A percentile compares a stretch with the other conserved stretches of the same genome.
Conservation (phyloP, 1,140 invertebrate species). For the Schmidtea mediterranea region DNA sequence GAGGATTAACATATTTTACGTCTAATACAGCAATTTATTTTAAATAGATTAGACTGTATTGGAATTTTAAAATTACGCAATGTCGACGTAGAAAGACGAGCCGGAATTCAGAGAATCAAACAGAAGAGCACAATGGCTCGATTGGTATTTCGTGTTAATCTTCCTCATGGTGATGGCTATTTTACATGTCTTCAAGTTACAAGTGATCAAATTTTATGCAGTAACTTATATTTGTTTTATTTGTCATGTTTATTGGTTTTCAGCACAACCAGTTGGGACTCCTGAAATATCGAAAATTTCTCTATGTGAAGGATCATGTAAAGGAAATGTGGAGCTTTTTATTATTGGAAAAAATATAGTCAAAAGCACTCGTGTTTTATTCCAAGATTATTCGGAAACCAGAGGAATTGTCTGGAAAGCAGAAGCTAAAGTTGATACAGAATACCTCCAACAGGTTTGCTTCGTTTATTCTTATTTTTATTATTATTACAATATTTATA, state of each 20-base stretch:
- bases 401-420: neutral
- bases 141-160: constrained; percentile 63
- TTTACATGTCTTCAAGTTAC: constrained; percentile 60
- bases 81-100: constrained; percentile 57
- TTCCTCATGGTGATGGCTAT: constrained; percentile 40
- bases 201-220: constrained; percentile 74
- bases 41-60: constrained; percentile 34
- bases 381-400: constrained; percentile 18
- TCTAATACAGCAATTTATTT: too few relatives aligned
- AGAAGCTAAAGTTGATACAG: neutral
- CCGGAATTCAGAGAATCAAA: constrained; percentile 39
- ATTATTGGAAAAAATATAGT: constrained; percentile 84
- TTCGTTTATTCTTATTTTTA: neutral
- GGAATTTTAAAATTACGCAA: constrained; percentile 61
- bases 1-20: too few relatives aligned
- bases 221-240: constrained; percentile 38
- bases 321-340: constrained; percentile 56
- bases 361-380: constrained; percentile 64
- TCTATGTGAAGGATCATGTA: constrained; percentile 42
- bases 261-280: constrained; percentile 72
- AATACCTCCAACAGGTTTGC: neutral
- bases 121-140: constrained; percentile 75
- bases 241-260: constrained; percentile 12
- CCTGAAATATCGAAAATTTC: constrained; percentile 84
- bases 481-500: too few relatives aligned